A percentile compares a stretch with the other conserved stretches of the same genome.
These are phyloP conservation scores for Myocastor coypus DNA, from an alignment of 2,113 vertebrate genomes.

Conservation along the genomic window DNA sequence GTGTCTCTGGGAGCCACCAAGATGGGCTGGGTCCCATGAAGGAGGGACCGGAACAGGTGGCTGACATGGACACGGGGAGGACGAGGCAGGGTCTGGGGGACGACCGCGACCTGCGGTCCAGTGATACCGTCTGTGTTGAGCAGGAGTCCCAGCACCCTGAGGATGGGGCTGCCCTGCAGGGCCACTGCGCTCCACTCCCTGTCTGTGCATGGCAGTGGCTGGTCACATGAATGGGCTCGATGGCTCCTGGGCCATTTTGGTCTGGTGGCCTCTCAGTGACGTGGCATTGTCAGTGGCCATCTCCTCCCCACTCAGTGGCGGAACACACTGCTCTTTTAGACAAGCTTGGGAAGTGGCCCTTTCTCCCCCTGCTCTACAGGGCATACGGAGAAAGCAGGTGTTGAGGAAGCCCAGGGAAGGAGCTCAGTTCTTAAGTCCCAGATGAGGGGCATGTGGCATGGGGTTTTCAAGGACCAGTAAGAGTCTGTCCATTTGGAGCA, in stretches of 20 bases:
- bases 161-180: too few species aligned
- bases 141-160: too few species aligned
- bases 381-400: background rate
- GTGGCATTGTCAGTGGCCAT: background rate
- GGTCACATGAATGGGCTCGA: rapidly evolving
- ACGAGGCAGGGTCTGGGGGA: too few species aligned
- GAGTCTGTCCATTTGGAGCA: background rate
- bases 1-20: too few species aligned
- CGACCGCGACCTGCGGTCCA: too few species aligned
- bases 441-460: background rate
- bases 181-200: background rate
- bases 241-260: background rate
- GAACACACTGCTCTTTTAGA: background rate
- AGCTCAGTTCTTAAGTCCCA: background rate
- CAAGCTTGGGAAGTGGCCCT: background rate
- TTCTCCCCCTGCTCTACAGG: background rate
- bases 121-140: too few species aligned
- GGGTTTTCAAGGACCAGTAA: background rate
- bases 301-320: background rate
- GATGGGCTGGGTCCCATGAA: too few species aligned
- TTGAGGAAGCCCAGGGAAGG: background rate
- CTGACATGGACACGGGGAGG: too few species aligned
- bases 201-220: background rate
- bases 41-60: too few species aligned
- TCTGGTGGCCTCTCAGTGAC: background rate